Evolutionary conservation across 2,888 invertebrate genomes (phyloP).

Genomic region (Micoletzkya japonica): DNA sequence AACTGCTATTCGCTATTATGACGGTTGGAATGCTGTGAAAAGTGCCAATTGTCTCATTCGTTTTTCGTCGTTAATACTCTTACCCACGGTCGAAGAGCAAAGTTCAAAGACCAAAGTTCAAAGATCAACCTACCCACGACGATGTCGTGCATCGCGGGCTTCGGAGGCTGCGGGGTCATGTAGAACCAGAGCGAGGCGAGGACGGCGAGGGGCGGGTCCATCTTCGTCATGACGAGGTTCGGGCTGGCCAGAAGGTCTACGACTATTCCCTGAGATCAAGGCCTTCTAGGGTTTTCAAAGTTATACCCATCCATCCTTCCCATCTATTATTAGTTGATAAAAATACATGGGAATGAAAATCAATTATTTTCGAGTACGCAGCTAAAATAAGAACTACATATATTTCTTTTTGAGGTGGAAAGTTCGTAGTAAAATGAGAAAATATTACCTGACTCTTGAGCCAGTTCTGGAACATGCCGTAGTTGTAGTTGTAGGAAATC

Average conservation of each 20-base stretch:
- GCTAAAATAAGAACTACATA: too few relatives aligned
- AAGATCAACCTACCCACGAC: constrained; percentile 48
- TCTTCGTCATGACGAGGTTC: constrained; percentile 52
- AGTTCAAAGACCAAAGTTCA: neutral
- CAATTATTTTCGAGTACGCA: too few relatives aligned
- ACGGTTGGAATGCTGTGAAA: too few relatives aligned
- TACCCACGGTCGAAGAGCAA: neutral
- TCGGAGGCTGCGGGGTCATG: constrained; percentile 64
- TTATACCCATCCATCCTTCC: neutral
- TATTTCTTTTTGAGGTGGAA: too few relatives aligned
- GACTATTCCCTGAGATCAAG: constrained; percentile 1
- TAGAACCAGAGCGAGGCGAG: constrained; percentile 55
- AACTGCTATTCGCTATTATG: too few relatives aligned
- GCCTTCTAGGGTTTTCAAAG: too few relatives aligned
- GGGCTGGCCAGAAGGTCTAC: constrained; percentile 48
- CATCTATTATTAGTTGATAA: too few relatives aligned
- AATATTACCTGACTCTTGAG: constrained; percentile 30
- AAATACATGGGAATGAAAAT: too few relatives aligned
- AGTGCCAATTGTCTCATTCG: too few relatives aligned
- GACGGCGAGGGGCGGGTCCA: constrained; percentile 55
- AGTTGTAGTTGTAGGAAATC: constrained; percentile 59
- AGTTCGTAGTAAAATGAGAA: too few relatives aligned
- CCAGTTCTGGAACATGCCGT: constrained; percentile 56
- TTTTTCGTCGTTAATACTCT: neutral
- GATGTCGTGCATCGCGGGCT: constrained; percentile 64